Evolutionary conservation across 2,888 invertebrate genomes (phyloP), one percentile per base, ranked within the genome.

Genomic region (Spatulosminthurus flaviceps): DNA sequence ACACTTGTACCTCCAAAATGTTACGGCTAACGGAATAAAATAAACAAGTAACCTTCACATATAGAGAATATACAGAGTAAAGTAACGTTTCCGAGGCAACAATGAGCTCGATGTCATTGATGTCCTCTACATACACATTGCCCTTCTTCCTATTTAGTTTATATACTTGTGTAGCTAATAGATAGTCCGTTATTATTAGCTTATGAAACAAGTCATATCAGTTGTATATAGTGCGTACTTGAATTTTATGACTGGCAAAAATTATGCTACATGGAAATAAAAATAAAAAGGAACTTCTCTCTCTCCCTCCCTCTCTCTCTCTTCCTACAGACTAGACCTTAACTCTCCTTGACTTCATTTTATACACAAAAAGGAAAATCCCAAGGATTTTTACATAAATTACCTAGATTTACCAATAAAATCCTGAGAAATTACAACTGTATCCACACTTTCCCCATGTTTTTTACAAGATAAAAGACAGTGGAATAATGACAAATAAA

Each of bases 171-270:
- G 13, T 22, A 64, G 13, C 2, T 24, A 22, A 64, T 64, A 64
- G 64, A 24, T n/a, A 24, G 2, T 64, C 64, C 9, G 7, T 22
- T 64, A 22, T 26, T 64, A 26, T 7, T 64, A 22, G 7, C 22
- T 64, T n/a, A 19, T 13, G n/a, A 51, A 51, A n/a, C 34, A 34
- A 34, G 16, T 51, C 51, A 51, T 51, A 51, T n/a, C 51, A n/a
- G 2, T 51, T 13, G 16, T 51, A 16, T 19, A 51, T 51, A 51
- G 19, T 51, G n/a, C 16, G 51, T 19, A 51, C 51, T 72, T 72
- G 22, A 72, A 72, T 72, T 72, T 72, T 72, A 72, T 72, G 51
- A n/a, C 72, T 28, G 72, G n/a, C 72, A 72, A 72, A 72, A 72
- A 72, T 72, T 72, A 51, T 51, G 72, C 28, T 26, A 26, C 43